Conservation (phyloP, 1,140 invertebrate species). For the Anthonomus grandis region DNA sequence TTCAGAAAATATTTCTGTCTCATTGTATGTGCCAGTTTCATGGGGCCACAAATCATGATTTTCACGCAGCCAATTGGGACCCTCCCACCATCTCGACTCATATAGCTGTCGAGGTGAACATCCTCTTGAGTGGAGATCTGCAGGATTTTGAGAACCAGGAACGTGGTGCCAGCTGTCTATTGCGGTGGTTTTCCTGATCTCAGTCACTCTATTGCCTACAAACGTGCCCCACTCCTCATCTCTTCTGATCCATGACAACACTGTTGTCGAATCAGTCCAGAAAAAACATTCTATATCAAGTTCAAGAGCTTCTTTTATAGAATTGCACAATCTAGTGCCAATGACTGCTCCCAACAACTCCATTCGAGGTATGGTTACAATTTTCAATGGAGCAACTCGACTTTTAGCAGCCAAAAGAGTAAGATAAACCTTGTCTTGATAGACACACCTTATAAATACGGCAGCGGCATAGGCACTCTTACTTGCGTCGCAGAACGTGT, state of each 20-base stretch:
- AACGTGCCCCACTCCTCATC: slow-evolving; percentile 32
- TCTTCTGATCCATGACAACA: slow-evolving; percentile 33
- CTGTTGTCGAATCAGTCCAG: slow-evolving; percentile 35
- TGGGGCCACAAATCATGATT: background rate
- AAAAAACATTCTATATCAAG: no score
- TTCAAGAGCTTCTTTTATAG: no score
- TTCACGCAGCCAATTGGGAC: slow-evolving; percentile 37
- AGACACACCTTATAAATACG: no score
- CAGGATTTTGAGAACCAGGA: slow-evolving; percentile 46
- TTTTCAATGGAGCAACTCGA: no score
- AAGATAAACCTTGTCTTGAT: no score
- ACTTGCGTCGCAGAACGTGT: background rate
- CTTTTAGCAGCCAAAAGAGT: no score
- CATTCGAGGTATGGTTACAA: no score
- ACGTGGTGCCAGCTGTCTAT: slow-evolving; percentile 43
- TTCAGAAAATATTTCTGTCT: slow-evolving; percentile 1
- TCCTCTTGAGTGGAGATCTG: slow-evolving; percentile 48
- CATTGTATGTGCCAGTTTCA: background rate
- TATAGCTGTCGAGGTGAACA: slow-evolving; percentile 37
- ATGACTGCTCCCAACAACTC: no score
- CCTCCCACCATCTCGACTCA: slow-evolving; percentile 47
- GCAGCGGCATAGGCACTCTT: background rate
- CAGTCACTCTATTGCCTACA: slow-evolving; percentile 39
- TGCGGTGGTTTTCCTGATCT: slow-evolving; percentile 38
- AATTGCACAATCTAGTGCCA: no score